phyloP scores from a whole-genome alignment of 2,888 invertebrate species.

The Drosophila histrio region DNA sequence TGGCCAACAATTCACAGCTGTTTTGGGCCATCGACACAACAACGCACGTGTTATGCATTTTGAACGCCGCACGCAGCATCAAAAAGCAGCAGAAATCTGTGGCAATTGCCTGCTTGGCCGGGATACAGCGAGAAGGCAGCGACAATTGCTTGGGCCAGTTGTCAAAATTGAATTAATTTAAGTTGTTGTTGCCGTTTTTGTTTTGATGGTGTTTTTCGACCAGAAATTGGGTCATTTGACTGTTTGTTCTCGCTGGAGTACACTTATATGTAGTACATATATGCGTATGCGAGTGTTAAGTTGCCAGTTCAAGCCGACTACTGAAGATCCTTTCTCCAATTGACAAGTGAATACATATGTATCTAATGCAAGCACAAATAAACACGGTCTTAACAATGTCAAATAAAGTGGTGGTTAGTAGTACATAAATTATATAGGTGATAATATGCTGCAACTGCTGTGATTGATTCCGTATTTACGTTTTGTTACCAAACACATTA shows the following conservation, averaged over 20 bases:
- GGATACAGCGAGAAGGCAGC: not conserved
- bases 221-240: slow-evolving; percentile 61
- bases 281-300: too few species aligned
- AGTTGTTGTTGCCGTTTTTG: slow-evolving; percentile 32
- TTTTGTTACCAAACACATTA: slow-evolving; percentile 19
- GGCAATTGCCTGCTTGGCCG: not conserved
- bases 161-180: slow-evolving; percentile 60
- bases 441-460: not conserved
- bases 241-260: slow-evolving; percentile 27
- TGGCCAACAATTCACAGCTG: slow-evolving; percentile 20
- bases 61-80: slow-evolving; percentile 43
- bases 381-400: too few species aligned
- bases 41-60: slow-evolving; percentile 43
- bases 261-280: not conserved
- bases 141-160: slow-evolving; percentile 21
- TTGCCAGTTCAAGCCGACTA: not conserved
- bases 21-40: not conserved
- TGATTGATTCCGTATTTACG: not conserved
- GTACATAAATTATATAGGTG: not conserved
- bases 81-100: slow-evolving; percentile 4
- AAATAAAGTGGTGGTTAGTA: not conserved
- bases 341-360: not conserved
- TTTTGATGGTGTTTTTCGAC: slow-evolving; percentile 22
- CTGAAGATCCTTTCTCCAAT: slow-evolving; percentile 14
- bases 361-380: too few species aligned